Conservation (phyloP, 2,888 invertebrate genomes). For the Gortyna flavago region DNA sequence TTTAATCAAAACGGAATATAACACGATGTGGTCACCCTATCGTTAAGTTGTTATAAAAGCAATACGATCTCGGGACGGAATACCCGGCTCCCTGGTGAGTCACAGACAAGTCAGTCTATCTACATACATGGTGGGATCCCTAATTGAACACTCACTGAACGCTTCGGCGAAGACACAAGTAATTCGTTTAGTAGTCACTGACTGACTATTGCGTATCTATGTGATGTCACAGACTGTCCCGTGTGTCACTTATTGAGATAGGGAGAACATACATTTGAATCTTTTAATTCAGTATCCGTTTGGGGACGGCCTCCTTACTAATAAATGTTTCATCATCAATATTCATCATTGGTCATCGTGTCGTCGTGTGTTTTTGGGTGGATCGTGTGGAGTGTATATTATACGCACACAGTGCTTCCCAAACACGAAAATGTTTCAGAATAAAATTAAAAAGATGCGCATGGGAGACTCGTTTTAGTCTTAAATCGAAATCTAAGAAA, state of each 20-base stretch:
- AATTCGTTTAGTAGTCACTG: neutral
- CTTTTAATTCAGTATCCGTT: neutral
- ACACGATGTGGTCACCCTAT: conserved; percentile 9
- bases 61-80: neutral
- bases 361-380: neutral
- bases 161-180: conserved; percentile 20
- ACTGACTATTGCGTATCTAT: neutral
- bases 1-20: neutral
- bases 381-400: too few relatives aligned
- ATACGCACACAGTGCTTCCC: neutral
- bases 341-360: neutral
- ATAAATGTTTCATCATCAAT: conserved; percentile 17
- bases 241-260: conserved; percentile 18
- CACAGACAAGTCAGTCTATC: neutral
- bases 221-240: conserved; percentile 14
- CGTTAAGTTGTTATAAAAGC: neutral
- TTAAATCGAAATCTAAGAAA: neutral
- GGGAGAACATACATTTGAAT: neutral
- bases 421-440: neutral
- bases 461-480: neutral
- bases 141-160: conserved; percentile 28
- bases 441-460: neutral
- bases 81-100: conserved; percentile 19
- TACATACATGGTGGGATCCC: neutral
- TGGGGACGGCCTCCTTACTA: neutral